phyloP scores from a whole-genome alignment of 2,113 vertebrate genomes.

The Caretta caretta region DNA sequence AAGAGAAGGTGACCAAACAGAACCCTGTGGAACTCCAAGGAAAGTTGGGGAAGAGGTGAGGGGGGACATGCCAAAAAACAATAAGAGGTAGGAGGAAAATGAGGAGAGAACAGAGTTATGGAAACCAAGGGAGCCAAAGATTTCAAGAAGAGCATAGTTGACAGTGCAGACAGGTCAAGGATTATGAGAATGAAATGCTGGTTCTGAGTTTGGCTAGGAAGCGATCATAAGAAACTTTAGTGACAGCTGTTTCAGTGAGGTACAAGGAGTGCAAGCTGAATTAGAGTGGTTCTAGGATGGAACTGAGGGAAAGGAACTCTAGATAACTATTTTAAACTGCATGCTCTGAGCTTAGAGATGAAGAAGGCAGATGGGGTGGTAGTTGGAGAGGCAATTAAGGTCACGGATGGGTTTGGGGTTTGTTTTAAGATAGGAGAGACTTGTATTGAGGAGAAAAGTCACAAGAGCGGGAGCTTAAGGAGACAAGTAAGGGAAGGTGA shows the following conservation, averaged over 20 bases:
- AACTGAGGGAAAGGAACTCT: not conserved
- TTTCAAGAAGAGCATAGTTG: too few relatives aligned
- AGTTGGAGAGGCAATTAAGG: not conserved
- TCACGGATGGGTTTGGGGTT: not conserved
- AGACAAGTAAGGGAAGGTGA: too few relatives aligned
- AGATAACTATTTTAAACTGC: not conserved
- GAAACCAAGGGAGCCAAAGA: not conserved
- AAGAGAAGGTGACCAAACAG: too few relatives aligned
- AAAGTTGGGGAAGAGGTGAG: too few relatives aligned
- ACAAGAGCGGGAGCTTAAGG: too few relatives aligned
- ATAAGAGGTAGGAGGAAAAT: not conserved
- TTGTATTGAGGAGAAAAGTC: too few relatives aligned
- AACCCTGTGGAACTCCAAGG: too few relatives aligned
- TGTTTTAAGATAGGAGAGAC: too few relatives aligned
- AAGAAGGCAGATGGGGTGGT: not conserved
- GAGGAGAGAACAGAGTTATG: not conserved
- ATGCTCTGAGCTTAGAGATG: not conserved
- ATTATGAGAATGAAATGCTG: too few relatives aligned
- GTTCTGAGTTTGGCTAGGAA: not conserved
- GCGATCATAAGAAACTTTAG: not conserved
- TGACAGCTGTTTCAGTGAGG: not conserved
- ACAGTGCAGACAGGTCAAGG: too few relatives aligned
- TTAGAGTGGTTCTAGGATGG: constrained; percentile 24
- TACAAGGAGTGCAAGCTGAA: constrained; percentile 31
- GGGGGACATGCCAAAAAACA: not conserved